Evolutionary conservation across 1,140 invertebrate genomes (phyloP), one percentile per base, ranked within the genome.

Genomic region (Reticulitermes speratus): DNA sequence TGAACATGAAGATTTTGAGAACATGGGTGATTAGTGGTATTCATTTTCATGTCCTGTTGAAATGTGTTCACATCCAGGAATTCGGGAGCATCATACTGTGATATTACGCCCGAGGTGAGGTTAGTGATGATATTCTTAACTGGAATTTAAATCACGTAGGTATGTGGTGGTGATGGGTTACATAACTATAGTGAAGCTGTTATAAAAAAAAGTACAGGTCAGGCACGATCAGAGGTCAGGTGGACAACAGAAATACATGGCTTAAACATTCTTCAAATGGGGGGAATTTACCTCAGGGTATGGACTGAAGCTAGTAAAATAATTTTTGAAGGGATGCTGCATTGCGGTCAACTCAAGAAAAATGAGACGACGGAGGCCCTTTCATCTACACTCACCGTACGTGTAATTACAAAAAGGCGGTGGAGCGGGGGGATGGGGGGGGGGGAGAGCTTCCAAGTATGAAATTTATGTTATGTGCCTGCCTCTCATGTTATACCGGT

Each of bases 141-240:
- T 65, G 59, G 59, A 65, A 65, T n/a, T 65, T 65, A 65, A 75
- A 30, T 75, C 25, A 30, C 9, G 65, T 16, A 75, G 65, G 1
- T 75, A 14, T 30, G n/a, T 9, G 8, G 65, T 21, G 1, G 52
- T 55, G 14, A 19, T 55, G 19, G 19, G 52, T 12, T 55, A 55
- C 5, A 21, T 6, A 16, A 12, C 45, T 21, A 25, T 65, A 65
- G 19, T n/a, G 59, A 65, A 65, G 59, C 8, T 21, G 19, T 19
- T 12, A 65, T 65, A 21, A 65, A 65, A 65, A 65, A 65, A n/a
- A 25, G 7, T 65, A 65, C 55, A n/a, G 25, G 65, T 75, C 65
- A n/a, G 25, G 65, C 65, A 75, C 59, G 65, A 30, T 75, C 65
- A 75, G 65, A 75, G 65, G 65, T 75, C 65, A 75, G 65, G n/a